phyloP scores from a whole-genome alignment of 2,797 vertebrate species.

The Anabas testudineus region DNA sequence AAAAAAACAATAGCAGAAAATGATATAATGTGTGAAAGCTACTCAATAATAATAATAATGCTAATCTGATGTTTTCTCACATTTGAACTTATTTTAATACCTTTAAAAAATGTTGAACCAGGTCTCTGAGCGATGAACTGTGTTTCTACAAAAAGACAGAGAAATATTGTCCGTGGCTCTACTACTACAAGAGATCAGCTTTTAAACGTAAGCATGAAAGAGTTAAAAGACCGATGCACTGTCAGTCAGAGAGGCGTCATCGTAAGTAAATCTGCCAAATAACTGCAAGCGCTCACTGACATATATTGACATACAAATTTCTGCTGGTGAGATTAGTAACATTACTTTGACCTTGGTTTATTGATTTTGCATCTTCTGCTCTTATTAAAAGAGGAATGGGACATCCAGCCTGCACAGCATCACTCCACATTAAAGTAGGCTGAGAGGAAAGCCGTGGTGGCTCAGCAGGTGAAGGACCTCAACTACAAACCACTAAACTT shows the following conservation, averaged over 20 bases:
- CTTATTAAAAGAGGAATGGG: slow-evolving; percentile 68
- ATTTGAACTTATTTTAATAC: no score
- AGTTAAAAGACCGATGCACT: slow-evolving; percentile 9
- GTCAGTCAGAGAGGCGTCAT: slow-evolving; percentile 35
- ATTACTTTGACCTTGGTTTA: slow-evolving; percentile 78
- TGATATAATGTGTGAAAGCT: no score
- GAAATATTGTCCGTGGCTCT: no score
- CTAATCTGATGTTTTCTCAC: no score
- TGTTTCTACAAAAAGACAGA: no score
- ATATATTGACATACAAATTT: slow-evolving; percentile 74
- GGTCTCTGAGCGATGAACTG: no score
- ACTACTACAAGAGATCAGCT: no score
- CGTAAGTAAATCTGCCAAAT: slow-evolving; percentile 36
- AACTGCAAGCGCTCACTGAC: slow-evolving; percentile 50
- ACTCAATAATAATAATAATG: no score
- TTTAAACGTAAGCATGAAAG: no score
- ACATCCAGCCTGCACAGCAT: slow-evolving; percentile 42
- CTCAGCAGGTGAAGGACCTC: slow-evolving; percentile 11
- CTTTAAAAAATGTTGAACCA: no score
- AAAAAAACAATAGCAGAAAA: no score
- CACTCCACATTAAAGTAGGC: slow-evolving; percentile 35
- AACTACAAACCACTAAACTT: slow-evolving; percentile 20
- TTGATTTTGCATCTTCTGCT: slow-evolving; percentile 69
- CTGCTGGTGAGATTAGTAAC: slow-evolving; percentile 66
- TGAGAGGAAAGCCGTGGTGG: slow-evolving; percentile 23